Evolutionary conservation across 2,113 vertebrate species (phyloP).

Genomic region (Spea multiplicata): DNA sequence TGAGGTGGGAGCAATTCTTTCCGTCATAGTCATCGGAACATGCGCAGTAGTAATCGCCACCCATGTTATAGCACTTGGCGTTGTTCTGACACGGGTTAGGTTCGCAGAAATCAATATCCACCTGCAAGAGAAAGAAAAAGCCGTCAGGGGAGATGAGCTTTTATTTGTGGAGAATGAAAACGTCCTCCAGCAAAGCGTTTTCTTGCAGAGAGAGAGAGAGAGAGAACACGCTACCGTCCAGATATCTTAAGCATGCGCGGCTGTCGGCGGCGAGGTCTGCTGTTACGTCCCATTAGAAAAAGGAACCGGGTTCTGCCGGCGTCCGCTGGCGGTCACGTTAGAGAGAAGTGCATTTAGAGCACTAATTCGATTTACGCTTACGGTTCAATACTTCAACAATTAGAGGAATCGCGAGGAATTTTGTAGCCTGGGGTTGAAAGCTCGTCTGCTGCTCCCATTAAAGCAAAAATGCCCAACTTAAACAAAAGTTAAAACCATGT

Average conservation of each 20-base stretch:
- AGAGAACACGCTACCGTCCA: neutral
- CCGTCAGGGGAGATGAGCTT: neutral
- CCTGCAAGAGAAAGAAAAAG: constrained; percentile 57
- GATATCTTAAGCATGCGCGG: neutral
- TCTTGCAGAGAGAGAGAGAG: too few species aligned
- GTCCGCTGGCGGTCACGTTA: too few species aligned
- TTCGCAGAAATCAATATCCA: constrained; percentile 77
- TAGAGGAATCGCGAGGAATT: neutral
- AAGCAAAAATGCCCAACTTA: constrained; percentile 49
- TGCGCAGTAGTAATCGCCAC: constrained; percentile 84
- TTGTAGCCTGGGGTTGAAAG: neutral
- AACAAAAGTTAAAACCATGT: constrained; percentile 33
- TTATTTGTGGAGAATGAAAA: too few species aligned
- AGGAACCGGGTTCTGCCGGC: too few species aligned
- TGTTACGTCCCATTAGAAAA: too few species aligned
- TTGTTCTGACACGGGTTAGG: constrained; percentile 86
- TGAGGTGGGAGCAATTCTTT: constrained; percentile 86
- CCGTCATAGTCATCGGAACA: constrained; percentile 86
- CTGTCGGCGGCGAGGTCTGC: neutral
- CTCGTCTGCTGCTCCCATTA: constrained; percentile 36
- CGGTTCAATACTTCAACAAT: too few species aligned
- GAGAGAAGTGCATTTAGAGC: too few species aligned
- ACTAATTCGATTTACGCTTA: too few species aligned
- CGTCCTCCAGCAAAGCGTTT: too few species aligned
- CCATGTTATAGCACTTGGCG: constrained; percentile 77